phyloP scores from a whole-genome alignment of 2,797 vertebrate species.

The Dendrocincla fuliginosa region DNA sequence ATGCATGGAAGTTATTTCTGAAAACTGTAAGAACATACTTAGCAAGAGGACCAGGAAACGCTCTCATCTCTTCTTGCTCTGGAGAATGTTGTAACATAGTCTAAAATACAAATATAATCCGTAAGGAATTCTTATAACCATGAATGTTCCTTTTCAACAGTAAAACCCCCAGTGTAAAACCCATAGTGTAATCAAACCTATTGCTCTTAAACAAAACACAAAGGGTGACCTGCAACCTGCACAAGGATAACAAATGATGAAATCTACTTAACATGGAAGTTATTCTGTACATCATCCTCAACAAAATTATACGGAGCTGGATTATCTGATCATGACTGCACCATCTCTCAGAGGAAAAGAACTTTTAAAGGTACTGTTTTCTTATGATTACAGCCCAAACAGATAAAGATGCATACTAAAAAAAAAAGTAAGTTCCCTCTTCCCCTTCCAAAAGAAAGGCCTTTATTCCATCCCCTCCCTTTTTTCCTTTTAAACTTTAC shows the following conservation, averaged over 20 bases:
- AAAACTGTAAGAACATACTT: slow-evolving; percentile 80
- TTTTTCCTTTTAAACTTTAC: slow-evolving; percentile 65
- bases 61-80: slow-evolving; percentile 89
- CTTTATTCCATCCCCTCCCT: background rate
- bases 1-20: background rate
- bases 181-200: background rate
- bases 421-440: background rate
- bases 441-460: background rate
- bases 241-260: background rate
- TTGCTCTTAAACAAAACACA: background rate
- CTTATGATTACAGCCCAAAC: background rate
- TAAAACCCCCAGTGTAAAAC: background rate
- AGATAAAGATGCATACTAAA: background rate
- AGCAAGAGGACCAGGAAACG: slow-evolving; percentile 92
- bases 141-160: background rate
- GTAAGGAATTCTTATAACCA: background rate
- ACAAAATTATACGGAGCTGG: background rate
- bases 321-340: background rate
- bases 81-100: slow-evolving; percentile 87
- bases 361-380: background rate
- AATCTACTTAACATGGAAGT: background rate
- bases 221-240: background rate
- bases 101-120: slow-evolving; percentile 69
- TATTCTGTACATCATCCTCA: background rate
- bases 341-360: background rate